Conservation (phyloP, 2,888 invertebrate species). For the Hirtodrosophila cameraria region DNA sequence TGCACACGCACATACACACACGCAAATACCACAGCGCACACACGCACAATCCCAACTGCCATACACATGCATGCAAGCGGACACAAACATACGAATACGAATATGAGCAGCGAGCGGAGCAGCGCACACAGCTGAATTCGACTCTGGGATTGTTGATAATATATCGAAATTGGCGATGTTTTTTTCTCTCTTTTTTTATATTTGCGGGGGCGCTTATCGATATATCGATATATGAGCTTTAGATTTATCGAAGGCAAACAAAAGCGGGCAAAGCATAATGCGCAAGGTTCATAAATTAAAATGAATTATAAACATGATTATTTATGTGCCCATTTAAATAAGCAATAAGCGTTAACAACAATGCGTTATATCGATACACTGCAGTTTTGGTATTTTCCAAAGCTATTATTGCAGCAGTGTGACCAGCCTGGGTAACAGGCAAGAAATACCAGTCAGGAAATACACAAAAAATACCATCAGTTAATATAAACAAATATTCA, state of each 20-base stretch:
- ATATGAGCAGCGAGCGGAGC: slow-evolving; percentile 46
- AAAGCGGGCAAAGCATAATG: too few relatives aligned
- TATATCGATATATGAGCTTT: slow-evolving; percentile 21
- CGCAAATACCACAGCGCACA: slow-evolving; percentile 29
- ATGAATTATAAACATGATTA: too few relatives aligned
- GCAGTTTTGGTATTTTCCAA: background rate
- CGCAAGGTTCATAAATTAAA: too few relatives aligned
- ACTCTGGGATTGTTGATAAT: slow-evolving; percentile 48
- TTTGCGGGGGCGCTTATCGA: background rate
- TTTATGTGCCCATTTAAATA: too few relatives aligned
- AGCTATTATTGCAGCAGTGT: background rate
- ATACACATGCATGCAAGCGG: slow-evolving; percentile 22
- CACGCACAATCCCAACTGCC: slow-evolving; percentile 30
- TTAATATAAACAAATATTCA: background rate
- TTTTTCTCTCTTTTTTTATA: background rate
- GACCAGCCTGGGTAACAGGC: background rate
- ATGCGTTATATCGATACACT: too few relatives aligned
- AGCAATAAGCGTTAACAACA: too few relatives aligned
- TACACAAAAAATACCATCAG: background rate
- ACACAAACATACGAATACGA: slow-evolving; percentile 43
- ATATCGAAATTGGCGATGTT: slow-evolving; percentile 40
- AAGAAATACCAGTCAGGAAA: background rate
- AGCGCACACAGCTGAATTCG: slow-evolving; percentile 52
- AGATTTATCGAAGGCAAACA: background rate
- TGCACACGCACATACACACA: slow-evolving; percentile 51